phyloP scores from a whole-genome alignment of 2,888 invertebrate genomes.

The Cephus runcator region DNA sequence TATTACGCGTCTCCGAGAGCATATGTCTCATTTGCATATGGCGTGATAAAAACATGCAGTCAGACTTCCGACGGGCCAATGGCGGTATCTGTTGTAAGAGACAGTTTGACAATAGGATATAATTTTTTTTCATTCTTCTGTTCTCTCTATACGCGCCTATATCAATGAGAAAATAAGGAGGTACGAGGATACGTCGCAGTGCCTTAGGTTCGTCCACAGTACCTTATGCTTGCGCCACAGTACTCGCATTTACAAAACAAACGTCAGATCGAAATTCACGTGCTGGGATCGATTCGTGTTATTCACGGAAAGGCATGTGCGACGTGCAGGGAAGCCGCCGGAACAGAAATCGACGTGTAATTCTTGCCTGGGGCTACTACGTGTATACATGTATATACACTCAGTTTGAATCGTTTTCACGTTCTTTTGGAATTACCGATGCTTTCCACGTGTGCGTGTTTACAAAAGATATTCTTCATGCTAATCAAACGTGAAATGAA shows the following conservation, averaged over 20 bases:
- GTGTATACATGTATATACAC: background rate
- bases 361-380: background rate
- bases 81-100: constrained; percentile 30
- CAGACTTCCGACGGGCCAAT: constrained; percentile 40
- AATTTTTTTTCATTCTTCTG: constrained; percentile 6
- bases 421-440: background rate
- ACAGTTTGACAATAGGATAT: constrained; percentile 32
- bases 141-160: background rate
- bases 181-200: background rate
- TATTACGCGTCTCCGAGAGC: constrained; percentile 48
- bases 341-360: background rate
- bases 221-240: background rate
- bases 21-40: constrained; percentile 58
- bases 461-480: background rate
- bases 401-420: background rate
- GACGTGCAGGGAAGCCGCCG: background rate
- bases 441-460: background rate
- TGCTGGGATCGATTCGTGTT: background rate
- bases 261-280: background rate
- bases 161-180: background rate
- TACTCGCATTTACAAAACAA: background rate
- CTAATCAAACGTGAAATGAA: background rate
- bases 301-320: background rate
- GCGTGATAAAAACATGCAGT: constrained; percentile 49
- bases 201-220: background rate